phyloP scores from a whole-genome alignment of 2,797 vertebrate species.

The Syngnathus rostellatus region DNA sequence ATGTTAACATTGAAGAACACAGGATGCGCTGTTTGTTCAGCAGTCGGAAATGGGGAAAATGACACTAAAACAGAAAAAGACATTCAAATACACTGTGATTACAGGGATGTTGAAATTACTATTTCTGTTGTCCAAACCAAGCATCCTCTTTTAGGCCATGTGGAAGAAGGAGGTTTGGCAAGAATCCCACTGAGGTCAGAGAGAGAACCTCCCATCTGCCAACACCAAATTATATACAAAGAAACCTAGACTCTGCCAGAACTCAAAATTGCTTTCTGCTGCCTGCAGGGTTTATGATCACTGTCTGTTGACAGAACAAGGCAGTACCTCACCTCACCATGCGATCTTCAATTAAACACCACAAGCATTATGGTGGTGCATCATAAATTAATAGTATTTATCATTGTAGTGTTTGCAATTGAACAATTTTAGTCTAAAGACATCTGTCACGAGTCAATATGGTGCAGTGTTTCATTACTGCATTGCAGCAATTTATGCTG shows the following conservation, averaged over 20 bases:
- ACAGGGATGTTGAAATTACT: constrained; percentile 2
- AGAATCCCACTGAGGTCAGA: constrained; percentile 7
- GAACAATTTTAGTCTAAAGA: neutral
- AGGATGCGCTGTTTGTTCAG: neutral
- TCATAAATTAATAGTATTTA: neutral
- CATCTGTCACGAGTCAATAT: neutral
- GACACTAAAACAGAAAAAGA: constrained; percentile 5
- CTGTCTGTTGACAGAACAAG: neutral
- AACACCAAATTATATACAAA: constrained; percentile 21
- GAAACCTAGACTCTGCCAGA: constrained; percentile 1
- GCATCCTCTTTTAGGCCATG: constrained; percentile 8
- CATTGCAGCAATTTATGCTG: neutral
- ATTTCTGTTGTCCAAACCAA: constrained; percentile 6
- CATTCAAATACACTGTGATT: neutral
- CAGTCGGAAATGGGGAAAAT: neutral
- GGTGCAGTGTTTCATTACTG: neutral
- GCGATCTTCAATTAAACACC: neutral
- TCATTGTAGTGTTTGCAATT: neutral
- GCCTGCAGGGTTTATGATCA: constrained; percentile 1
- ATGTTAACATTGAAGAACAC: neutral
- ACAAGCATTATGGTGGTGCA: neutral
- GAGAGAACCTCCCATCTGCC: constrained; percentile 6
- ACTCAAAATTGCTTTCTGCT: constrained; percentile 14
- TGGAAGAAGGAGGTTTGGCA: constrained; percentile 15
- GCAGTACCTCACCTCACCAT: neutral